Base-by-base conservation (phyloP, 2,888 invertebrate species). In the Drosophila colorata region DNA sequence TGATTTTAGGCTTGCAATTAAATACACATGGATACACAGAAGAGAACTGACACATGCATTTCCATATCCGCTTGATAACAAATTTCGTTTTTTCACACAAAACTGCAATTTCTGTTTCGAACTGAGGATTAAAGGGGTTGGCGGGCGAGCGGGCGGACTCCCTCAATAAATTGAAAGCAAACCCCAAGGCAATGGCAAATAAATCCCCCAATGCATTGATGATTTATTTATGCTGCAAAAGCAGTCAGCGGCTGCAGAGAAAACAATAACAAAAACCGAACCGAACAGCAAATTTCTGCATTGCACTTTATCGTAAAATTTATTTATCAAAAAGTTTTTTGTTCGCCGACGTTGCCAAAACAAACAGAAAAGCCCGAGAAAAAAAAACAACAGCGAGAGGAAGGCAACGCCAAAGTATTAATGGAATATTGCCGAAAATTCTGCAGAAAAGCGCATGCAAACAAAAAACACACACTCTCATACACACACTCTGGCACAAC, bases 361-460 rank as follows among this genome's bases (percentile, higher is more conserved):
- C 83, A 88, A 87, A 83, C 71, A 81, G 33, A 44, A 65, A 60
- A 44, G 18, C 8, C 7, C 3, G 28, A 13, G 35, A 23, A 40
- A 23, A 31, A 40, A 13, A 33, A 14, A 47, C 7, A 8, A 13
- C n/a, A 11, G 6, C 28, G 28, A 18, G 37, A 33, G 43, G 44
- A 43, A 63, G 46, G 37, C n/a, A 51, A 63, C 57, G 55, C 9
- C 8, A 51, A 74, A 73, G 74, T 80, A 83, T 88, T 88, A 88
- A 87, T 84, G 84, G 88, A 88, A 84, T 86, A 86, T 88, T 80
- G 87, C 70, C 80, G 88, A 86, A 88, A 86, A 87, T 88, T 81
- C 79, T 66, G 73, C 73, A 81, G 77, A 85, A 87, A 89, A 81
- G 85, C 72, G 85, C 87, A 86, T 69, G 71, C 77, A 85, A 76